These are phyloP conservation scores for Acromyrmex echinatior DNA, from an alignment of 1,140 invertebrate species.

Conservation along the genomic window DNA sequence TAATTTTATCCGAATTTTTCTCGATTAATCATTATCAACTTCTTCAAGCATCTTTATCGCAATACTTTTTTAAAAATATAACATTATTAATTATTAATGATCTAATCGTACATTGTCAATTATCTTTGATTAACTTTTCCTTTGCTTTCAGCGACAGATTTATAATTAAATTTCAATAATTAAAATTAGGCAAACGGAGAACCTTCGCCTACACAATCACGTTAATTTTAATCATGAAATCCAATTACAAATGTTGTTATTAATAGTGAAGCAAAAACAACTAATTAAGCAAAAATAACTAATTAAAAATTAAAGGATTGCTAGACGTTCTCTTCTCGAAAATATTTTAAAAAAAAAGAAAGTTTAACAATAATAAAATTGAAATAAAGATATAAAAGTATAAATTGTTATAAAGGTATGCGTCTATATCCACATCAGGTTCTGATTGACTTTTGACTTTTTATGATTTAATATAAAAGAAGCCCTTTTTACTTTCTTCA, in stretches of 20 bases:
- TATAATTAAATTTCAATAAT: conserved; percentile 37
- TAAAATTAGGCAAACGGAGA: conserved; percentile 28
- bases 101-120: neutral
- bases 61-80: neutral
- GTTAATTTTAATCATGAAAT: conserved; percentile 35
- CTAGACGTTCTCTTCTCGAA: neutral
- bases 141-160: conserved; percentile 18
- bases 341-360: neutral
- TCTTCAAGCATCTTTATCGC: neutral
- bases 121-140: neutral
- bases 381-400: neutral
- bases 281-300: conserved; percentile 9
- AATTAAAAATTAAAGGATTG: neutral
- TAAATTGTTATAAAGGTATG: neutral
- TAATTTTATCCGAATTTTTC: neutral
- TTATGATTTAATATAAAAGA: neutral
- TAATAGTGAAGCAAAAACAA: conserved; percentile 29
- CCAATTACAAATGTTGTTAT: conserved; percentile 24
- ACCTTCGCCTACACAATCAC: neutral
- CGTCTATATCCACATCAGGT: neutral
- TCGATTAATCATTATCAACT: neutral
- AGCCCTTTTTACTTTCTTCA: neutral
- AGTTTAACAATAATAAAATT: neutral
- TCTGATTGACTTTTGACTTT: neutral
- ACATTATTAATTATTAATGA: conserved; percentile 38